Evolutionary conservation across 2,797 vertebrate genomes (phyloP), one percentile per base, ranked within the genome.

Genomic region (Melanotaenia parkinsoni): DNA sequence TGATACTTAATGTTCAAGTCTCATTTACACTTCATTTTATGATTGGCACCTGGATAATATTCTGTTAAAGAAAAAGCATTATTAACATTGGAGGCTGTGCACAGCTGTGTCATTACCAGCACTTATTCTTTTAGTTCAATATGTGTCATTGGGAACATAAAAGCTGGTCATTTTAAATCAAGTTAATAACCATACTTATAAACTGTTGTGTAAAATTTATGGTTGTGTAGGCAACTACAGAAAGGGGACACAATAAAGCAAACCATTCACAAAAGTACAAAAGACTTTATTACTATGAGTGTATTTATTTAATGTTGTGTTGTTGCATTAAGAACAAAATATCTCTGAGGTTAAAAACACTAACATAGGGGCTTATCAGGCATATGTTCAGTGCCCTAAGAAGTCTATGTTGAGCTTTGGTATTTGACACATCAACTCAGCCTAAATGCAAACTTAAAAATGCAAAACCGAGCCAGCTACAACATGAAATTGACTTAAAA

Each of bases 81-180:
- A 32, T 6, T 45, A 84, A 59, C 12, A 45, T 32, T n/a, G 3
- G 8, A 33, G 28, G 33, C 61, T 74, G 32, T 59, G 37, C 33
- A 56, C 54, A 59, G 30, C 68, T 10, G 26, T 43, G 57, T 74
- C 43, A 85, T 58, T 63, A 20, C 18, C 33, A 65, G 37, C 37
- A 54, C 4, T 81, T 60, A 35, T 66, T 77, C 11, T 72, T 79
- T 63, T 60, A 70, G 60, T 80, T 71, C 26, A 59, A 67, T 80
- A 51, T 63, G 12, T 68, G 59, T 54, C 53, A 63, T 70, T 61
- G 58, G 38, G 20, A 76, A 43, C 63, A 58, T 61, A 59, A 1
- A 33, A 62, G 40, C 57, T 72, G 69, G 57, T 75, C 66, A 71
- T 65, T 77, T 75, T 70, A 66, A 75, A n/a, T 74, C 58, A 65